Percentiles rank a stretch among this genome's conserved stretches.
Evolutionary conservation across 2,797 vertebrate genomes (phyloP).

Genomic region (Holocentrus rufus): DNA sequence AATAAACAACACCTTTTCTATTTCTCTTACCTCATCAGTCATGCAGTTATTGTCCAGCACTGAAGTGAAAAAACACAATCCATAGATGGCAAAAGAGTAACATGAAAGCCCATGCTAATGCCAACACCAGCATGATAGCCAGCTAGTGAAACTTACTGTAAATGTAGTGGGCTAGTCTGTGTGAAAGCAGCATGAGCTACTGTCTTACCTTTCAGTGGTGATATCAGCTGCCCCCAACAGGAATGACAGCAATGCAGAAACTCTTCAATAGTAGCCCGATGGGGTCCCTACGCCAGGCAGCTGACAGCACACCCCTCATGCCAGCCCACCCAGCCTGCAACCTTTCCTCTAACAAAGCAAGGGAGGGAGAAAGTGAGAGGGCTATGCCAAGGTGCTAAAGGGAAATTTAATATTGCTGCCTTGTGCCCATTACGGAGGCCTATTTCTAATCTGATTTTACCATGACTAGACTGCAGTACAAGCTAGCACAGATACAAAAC

Average conservation of each 20-base stretch:
- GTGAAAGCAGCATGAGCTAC: slow-evolving; percentile 60
- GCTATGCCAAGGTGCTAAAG: slow-evolving; percentile 51
- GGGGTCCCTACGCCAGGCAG: slow-evolving; percentile 73
- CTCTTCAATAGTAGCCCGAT: slow-evolving; percentile 72
- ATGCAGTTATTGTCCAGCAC: slow-evolving; percentile 7
- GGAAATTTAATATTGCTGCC: slow-evolving; percentile 64
- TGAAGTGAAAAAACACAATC: slow-evolving; percentile 43
- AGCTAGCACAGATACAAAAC: neutral
- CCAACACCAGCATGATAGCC: slow-evolving; percentile 4
- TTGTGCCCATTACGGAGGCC: slow-evolving; percentile 34
- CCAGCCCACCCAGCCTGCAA: slow-evolving; percentile 42
- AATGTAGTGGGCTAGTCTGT: slow-evolving; percentile 35
- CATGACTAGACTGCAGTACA: neutral
- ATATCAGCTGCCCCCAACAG: slow-evolving; percentile 75
- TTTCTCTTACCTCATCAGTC: slow-evolving; percentile 67
- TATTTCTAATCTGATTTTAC: slow-evolving; percentile 41
- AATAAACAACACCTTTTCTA: neutral
- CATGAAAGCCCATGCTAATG: slow-evolving; percentile 8
- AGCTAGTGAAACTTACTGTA: slow-evolving; percentile 31
- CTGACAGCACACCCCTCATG: slow-evolving; percentile 66
- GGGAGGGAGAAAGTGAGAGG: slow-evolving; percentile 13
- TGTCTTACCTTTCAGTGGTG: slow-evolving; percentile 72
- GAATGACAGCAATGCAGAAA: slow-evolving; percentile 83
- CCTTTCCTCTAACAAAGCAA: slow-evolving; percentile 1
- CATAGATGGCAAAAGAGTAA: slow-evolving; percentile 17